A percentile compares a stretch with the other conserved stretches of the same genome.
Conservation (phyloP, 2,797 vertebrate species). For the Vultur gryphus region DNA sequence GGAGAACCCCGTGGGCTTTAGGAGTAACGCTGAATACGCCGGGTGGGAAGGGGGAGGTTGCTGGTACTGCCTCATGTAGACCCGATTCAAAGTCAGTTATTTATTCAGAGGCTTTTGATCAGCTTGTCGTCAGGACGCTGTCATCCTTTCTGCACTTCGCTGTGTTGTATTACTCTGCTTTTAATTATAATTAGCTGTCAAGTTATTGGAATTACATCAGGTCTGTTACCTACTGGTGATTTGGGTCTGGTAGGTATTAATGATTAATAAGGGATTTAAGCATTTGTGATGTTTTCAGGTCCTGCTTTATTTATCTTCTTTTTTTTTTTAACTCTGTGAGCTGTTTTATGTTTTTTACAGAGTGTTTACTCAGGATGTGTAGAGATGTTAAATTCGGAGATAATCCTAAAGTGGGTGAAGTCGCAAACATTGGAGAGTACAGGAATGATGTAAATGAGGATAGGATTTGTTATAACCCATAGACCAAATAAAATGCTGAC, state of each 20-base stretch:
- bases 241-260: not conserved
- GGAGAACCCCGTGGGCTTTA: not conserved
- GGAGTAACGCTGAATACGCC: fast-evolving
- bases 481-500: not conserved
- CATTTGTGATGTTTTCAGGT: not conserved
- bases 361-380: not conserved
- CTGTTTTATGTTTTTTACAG: not conserved
- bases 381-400: not conserved
- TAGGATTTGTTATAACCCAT: not conserved
- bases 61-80: not conserved
- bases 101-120: not conserved
- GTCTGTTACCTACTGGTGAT: not conserved
- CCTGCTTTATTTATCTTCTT: not conserved
- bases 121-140: not conserved
- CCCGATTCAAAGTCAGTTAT: not conserved
- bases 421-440: not conserved
- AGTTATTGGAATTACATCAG: not conserved
- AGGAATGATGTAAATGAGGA: not conserved
- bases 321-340: not conserved
- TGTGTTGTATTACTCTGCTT: not conserved
- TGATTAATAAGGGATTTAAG: not conserved
- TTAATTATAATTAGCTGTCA: not conserved
- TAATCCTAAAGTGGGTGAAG: not conserved
- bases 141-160: not conserved
- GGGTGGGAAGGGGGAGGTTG: not conserved